A percentile compares a stretch with the other conserved stretches of the same genome.
These are phyloP conservation scores for Quiscalus mexicanus DNA, from an alignment of 2,113 vertebrate genomes.

Conservation along the genomic window DNA sequence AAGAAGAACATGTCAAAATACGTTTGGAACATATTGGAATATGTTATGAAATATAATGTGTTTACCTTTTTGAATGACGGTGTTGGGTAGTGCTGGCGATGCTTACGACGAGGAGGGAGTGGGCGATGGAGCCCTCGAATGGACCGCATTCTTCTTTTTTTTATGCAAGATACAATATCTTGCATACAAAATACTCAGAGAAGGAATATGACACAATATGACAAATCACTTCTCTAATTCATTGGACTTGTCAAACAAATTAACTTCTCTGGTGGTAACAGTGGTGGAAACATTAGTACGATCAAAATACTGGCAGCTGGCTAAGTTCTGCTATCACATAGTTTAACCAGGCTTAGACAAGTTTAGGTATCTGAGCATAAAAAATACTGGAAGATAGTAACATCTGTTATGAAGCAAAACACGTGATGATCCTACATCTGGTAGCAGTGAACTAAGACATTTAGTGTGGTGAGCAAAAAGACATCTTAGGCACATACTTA, in stretches of 20 bases:
- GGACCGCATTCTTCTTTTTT: background rate
- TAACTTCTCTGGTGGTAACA: slow-evolving; percentile 21
- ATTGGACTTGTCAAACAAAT: slow-evolving; percentile 62
- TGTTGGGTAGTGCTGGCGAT: slow-evolving; percentile 54
- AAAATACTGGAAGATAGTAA: slow-evolving; percentile 47
- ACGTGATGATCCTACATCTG: background rate
- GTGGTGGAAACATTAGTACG: background rate
- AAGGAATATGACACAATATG: slow-evolving; percentile 27
- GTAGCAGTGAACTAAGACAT: slow-evolving; percentile 15
- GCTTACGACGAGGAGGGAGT: slow-evolving; percentile 46
- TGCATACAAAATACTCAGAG: background rate
- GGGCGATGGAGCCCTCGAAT: slow-evolving; percentile 43
- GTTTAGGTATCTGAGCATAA: slow-evolving; percentile 39
- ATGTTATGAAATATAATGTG: slow-evolving; percentile 65
- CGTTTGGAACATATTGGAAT: slow-evolving; percentile 63
- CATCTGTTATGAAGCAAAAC: slow-evolving; percentile 31
- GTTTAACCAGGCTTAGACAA: slow-evolving; percentile 46
- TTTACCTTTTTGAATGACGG: slow-evolving; percentile 62
- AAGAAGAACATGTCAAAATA: slow-evolving; percentile 55
- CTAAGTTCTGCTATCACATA: slow-evolving; percentile 34
- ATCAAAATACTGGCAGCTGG: slow-evolving; percentile 30
- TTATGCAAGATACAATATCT: slow-evolving; percentile 11
- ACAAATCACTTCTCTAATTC: slow-evolving; percentile 61
- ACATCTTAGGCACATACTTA: background rate
- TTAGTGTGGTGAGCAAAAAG: background rate